Base-by-base conservation (phyloP, 2,797 vertebrate species). In the Novumbra hubbsi region DNA sequence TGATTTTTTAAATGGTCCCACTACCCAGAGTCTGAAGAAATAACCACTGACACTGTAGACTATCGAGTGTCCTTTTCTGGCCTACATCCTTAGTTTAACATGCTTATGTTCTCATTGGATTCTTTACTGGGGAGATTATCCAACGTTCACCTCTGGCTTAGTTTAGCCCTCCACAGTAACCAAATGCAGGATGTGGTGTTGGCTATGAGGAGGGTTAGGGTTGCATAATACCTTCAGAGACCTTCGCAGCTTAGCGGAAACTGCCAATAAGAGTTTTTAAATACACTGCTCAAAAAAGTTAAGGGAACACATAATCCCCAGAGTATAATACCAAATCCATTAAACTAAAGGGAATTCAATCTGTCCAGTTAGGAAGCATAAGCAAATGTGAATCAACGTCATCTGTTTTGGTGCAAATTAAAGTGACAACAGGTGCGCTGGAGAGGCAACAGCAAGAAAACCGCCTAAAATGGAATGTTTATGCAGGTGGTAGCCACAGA, bases 21-120 rank as follows among this genome's bases (percentile, higher is more conserved):
- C 45, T 69, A 6, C 45, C 41, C 45, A 21, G 15, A 69, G 50
- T 50, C 41, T 45, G 28, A 19, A n/a, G 17, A 28, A 48, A 69
- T 21, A 69, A 45, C 45, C 68, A 3, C 45, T 50, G 68, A 69
- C 49, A 49, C 67, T 24, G 41, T 68, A 66, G 27, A 34, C 5
- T 41, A 68, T 48, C 67, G n/a, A 48, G n/a, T 27, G 45, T 45
- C n/a, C 67, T 41, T 38, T 38, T 24, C n/a, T 27, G 24, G 66
- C 27, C 60, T 28, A 24, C 27, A 64, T 16, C 63, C 27, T n/a
- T 11, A 60, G 24, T 38, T 62, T 34, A 60, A 28, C 7, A 32
- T 57, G 38, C 30, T 65, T 50, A 69, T 71, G 60, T 71, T 52
- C 45, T 64, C 21, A 76, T 19, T 76, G 28, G 32, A 75, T 71